Percentiles rank a stretch among this genome's conserved stretches.
Conservation (phyloP, 2,113 vertebrate species). For the cat (Felis catus) region DNA sequence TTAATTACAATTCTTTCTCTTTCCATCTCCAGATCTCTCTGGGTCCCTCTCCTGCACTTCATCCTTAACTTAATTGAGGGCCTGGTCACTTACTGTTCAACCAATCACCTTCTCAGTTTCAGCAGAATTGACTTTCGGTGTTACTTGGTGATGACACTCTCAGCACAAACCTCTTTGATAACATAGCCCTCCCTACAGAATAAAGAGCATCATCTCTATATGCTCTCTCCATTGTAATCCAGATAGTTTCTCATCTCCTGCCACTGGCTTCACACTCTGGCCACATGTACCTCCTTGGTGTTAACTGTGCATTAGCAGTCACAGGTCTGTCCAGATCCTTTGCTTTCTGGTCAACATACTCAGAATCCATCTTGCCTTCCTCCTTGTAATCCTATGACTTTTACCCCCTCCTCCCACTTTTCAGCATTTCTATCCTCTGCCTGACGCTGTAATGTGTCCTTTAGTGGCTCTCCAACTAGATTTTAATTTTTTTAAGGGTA, state of each 20-base stretch:
- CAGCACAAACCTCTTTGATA: neutral
- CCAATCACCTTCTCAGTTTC: neutral
- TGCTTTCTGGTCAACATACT: neutral
- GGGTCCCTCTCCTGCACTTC: neutral
- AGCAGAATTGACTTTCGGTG: neutral
- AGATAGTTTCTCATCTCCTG: neutral
- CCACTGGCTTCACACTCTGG: neutral
- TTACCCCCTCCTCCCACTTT: neutral
- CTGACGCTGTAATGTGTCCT: neutral
- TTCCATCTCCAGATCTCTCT: neutral
- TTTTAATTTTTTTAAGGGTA: neutral
- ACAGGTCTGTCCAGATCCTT: neutral
- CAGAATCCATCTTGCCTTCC: neutral
- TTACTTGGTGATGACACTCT: neutral
- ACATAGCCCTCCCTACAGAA: neutral
- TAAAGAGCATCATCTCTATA: neutral
- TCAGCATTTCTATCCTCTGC: neutral
- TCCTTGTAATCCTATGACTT: neutral
- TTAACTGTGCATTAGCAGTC: neutral
- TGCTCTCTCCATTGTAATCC: neutral
- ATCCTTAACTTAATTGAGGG: neutral
- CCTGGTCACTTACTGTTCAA: neutral
- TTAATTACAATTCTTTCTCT: neutral
- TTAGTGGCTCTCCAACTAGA: neutral
- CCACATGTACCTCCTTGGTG: neutral